Conservation (phyloP, 2,113 vertebrate genomes). For the Notothenia rossii region DNA sequence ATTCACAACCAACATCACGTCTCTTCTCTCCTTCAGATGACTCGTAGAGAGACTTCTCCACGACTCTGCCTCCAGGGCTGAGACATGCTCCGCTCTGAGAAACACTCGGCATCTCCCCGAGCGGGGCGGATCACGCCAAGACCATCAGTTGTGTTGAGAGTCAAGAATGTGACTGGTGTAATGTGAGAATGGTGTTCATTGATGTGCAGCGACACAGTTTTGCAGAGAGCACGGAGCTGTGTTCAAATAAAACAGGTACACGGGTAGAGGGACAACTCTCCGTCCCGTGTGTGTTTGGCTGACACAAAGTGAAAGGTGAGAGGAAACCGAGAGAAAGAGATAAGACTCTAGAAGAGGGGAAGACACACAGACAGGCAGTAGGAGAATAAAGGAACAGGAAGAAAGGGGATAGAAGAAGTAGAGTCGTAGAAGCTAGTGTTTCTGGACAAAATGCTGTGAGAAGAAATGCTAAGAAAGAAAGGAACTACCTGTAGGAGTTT, state of each 20-base stretch:
- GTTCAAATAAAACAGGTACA: conserved; percentile 49
- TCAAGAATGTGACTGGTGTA: conserved; percentile 38
- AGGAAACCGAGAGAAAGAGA: neutral
- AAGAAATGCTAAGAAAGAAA: neutral
- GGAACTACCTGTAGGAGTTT: conserved; percentile 91
- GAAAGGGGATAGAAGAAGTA: neutral
- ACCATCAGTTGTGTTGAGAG: conserved; percentile 3
- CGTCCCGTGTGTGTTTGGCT: conserved; percentile 40
- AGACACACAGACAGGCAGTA: conserved; percentile 17
- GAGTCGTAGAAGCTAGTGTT: conserved; percentile 3
- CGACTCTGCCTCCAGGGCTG: conserved; percentile 35
- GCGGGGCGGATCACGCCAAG: conserved; percentile 37
- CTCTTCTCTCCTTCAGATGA: conserved; percentile 17
- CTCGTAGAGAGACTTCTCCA: conserved; percentile 26
- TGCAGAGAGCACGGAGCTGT: conserved; percentile 31
- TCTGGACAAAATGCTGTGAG: conserved; percentile 21
- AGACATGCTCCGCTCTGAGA: conserved; percentile 38
- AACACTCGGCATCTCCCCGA: conserved; percentile 32
- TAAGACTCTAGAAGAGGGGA: conserved; percentile 6
- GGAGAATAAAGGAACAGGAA: neutral
- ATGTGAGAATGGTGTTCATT: conserved; percentile 37
- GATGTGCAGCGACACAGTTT: conserved; percentile 62
- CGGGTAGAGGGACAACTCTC: conserved; percentile 39
- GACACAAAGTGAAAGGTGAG: conserved; percentile 40
- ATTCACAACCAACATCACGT: conserved; percentile 20